Base-by-base conservation (phyloP, 2,797 vertebrate genomes). In the Microhierax caerulescens region DNA sequence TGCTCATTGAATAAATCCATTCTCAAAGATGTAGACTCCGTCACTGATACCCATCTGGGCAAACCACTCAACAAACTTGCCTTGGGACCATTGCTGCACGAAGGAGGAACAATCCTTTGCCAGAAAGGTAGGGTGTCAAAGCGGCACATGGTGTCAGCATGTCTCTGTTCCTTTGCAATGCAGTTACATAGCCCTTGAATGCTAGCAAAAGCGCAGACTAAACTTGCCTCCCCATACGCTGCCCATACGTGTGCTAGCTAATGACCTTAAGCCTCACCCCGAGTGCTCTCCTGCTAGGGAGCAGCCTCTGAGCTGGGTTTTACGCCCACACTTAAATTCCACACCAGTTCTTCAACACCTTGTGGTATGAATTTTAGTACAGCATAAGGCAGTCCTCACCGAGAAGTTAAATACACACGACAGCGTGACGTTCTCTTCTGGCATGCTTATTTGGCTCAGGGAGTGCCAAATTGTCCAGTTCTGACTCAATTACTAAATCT, bases 121-220 rank as follows among this genome's bases (percentile, higher is more conserved):
- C 41, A 78, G 41, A 51, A 82, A 60, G 39, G 28, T 0, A 74
- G 45, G 45, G 70, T 84, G 65, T 51, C 27, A 14, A 27, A 85
- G 67, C 9, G 7, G 57, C 36, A 12, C 4, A 1, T 28, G 54
- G n/a, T 47, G 82, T 68, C 57, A 23, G 85, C 56, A 45, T 54
- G 28, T 76, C 41, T 69, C 47, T 63, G 0, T 56, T 64, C 63
- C n/a, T 76, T 69, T 57, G 34, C 50, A 65, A 20, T 1, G 2
- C 36, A 59, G 36, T 60, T 68, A 68, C 23, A 50, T 0, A 0
- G 8, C 41, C 18, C 18, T 57, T 7, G 1, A 57, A 67, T 0
- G 0, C 48, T 59, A 37, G 9, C 39, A 36, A 43, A 63, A 85
- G 23, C 61, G 9, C 9, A 24, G 27, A 32, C 39, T 50, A n/a